Conservation (phyloP, 2,888 invertebrate species). For the Aleiodes leptofemur region DNA sequence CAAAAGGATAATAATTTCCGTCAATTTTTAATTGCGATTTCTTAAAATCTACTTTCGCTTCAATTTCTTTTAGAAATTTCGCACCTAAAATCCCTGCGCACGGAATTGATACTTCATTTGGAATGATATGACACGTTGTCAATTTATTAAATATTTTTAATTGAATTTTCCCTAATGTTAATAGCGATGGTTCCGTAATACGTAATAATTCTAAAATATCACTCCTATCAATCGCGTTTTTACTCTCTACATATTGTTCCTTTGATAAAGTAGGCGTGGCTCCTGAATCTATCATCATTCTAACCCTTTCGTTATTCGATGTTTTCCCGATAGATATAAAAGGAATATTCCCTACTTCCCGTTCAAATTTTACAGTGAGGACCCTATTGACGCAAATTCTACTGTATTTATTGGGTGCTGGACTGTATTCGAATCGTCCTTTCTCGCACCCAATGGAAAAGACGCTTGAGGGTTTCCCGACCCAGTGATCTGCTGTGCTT, state of each 20-base stretch:
- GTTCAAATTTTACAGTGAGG: too few species aligned
- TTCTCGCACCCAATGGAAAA: slow-evolving; percentile 1
- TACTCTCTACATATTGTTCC: slow-evolving; percentile 2
- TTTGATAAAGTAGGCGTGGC: slow-evolving; percentile 4
- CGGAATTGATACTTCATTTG: background rate
- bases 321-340: slow-evolving; percentile 1
- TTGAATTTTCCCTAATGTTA: too few species aligned
- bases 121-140: background rate
- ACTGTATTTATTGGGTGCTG: background rate
- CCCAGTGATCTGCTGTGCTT: background rate
- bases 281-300: slow-evolving; percentile 14
- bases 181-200: background rate
- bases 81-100: slow-evolving; percentile 11
- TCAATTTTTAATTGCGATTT: background rate
- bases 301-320: background rate
- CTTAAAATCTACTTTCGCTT: background rate
- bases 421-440: background rate
- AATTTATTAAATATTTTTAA: background rate
- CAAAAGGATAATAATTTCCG: slow-evolving; percentile 1
- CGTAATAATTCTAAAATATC: slow-evolving; percentile 5
- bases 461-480: background rate
- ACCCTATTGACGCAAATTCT: too few species aligned
- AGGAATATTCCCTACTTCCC: background rate
- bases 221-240: background rate
- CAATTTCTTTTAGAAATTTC: background rate